Percentiles rank a stretch among this genome's conserved stretches.
Conservation (phyloP, 2,888 invertebrate species). For the Oxystoma pomonae region DNA sequence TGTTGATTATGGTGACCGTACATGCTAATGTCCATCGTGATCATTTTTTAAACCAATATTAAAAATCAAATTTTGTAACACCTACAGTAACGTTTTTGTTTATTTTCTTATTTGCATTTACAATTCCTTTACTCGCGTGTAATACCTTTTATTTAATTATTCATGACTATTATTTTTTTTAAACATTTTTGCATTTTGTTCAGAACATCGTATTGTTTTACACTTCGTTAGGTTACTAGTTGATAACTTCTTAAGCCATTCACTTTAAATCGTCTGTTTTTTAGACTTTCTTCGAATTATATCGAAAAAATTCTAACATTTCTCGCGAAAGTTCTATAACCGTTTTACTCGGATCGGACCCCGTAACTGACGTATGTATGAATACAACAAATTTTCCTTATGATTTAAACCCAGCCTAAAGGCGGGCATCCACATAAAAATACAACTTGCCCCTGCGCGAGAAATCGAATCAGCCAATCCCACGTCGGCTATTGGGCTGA, state of each 20-base stretch:
- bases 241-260: too few relatives aligned
- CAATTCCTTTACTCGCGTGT: too few relatives aligned
- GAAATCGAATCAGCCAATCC: slow-evolving; percentile 36
- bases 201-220: too few relatives aligned
- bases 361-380: background rate
- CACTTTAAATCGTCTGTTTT: too few relatives aligned
- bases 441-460: slow-evolving; percentile 31
- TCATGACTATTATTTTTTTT: too few relatives aligned
- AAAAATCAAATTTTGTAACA: too few relatives aligned
- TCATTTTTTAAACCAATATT: slow-evolving; percentile 52
- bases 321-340: background rate
- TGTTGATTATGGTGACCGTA: slow-evolving; percentile 58
- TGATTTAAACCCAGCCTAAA: slow-evolving; percentile 6
- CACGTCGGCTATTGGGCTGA: slow-evolving; percentile 38
- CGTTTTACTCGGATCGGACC: background rate
- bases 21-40: slow-evolving; percentile 81
- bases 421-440: slow-evolving; percentile 13
- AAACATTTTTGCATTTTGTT: too few relatives aligned
- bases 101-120: too few relatives aligned
- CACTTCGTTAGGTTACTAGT: too few relatives aligned
- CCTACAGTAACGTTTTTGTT: too few relatives aligned
- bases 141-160: too few relatives aligned
- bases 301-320: background rate
- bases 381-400: background rate
- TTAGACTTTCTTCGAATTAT: too few relatives aligned